Evolutionary conservation across 2,888 invertebrate species (phyloP).

Genomic region (Diarsia mendica): DNA sequence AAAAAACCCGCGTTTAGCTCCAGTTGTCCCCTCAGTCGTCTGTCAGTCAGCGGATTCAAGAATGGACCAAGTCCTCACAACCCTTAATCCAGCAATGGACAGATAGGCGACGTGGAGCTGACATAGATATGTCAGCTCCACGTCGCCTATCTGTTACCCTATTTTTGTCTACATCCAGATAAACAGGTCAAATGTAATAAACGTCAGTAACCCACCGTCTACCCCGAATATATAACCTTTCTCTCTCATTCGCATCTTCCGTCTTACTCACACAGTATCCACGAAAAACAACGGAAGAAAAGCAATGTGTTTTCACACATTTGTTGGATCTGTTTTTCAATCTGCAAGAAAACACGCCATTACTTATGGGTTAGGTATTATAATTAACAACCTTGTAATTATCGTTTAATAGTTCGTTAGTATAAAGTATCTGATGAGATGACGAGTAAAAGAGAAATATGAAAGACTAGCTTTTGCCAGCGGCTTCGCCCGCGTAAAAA

Average conservation of each 20-base stretch:
- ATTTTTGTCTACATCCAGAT: neutral
- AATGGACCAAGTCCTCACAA: neutral
- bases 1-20: too few relatives aligned
- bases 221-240: slow-evolving; percentile 2
- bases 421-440: too few relatives aligned
- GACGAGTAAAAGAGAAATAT: too few relatives aligned
- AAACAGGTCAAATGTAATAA: slow-evolving; percentile 12
- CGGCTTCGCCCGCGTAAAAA: too few relatives aligned
- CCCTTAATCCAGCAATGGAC: neutral
- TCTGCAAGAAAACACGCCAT: too few relatives aligned
- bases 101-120: neutral
- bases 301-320: slow-evolving; percentile 6
- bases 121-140: too few relatives aligned
- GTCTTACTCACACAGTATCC: slow-evolving; percentile 4
- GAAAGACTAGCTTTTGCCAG: too few relatives aligned
- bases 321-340: too few relatives aligned
- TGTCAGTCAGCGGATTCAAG: neutral
- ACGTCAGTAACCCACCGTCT: neutral
- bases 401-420: too few relatives aligned
- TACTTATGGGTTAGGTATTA: too few relatives aligned
- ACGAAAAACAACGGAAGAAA: slow-evolving; percentile 32
- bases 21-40: too few relatives aligned
- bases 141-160: neutral
- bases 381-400: too few relatives aligned
- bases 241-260: slow-evolving; percentile 1